phyloP scores from a whole-genome alignment of 35 echinoderm and acorn worm genomes.

The Strongylocentrotus purpuratus region DNA sequence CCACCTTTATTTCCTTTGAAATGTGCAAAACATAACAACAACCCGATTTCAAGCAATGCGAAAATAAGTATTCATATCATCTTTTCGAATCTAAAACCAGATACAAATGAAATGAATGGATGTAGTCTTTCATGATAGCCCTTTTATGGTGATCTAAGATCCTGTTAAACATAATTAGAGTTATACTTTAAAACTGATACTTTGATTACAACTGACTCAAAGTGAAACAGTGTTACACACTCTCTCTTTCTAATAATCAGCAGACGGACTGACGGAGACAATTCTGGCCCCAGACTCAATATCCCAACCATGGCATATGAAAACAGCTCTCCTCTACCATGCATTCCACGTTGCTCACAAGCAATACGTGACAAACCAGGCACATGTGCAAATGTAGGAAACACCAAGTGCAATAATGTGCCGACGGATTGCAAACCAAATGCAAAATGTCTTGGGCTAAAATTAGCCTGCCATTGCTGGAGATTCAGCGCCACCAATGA shows the following conservation, averaged over 20 bases:
- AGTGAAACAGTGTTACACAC: neutral
- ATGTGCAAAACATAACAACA: too few relatives aligned
- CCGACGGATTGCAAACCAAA: conserved; percentile 7
- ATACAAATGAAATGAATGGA: too few relatives aligned
- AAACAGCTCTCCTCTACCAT: neutral
- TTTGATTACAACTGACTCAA: neutral
- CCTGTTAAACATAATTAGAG: neutral
- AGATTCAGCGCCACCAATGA: neutral
- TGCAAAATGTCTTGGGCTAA: conserved; percentile 10
- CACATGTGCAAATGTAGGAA: conserved; percentile 3
- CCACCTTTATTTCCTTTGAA: too few relatives aligned
- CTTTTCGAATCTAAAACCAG: too few relatives aligned
- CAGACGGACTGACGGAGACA: neutral
- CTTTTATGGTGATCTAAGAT: too few relatives aligned
- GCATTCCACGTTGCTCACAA: neutral
- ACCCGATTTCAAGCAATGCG: too few relatives aligned
- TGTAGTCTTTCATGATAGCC: too few relatives aligned
- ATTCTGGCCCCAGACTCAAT: neutral
- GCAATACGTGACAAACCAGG: neutral
- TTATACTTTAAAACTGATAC: neutral
- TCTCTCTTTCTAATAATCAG: neutral
- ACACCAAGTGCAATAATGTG: conserved; percentile 11
- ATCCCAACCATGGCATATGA: neutral
- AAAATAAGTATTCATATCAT: too few relatives aligned
- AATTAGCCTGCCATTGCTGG: neutral